A percentile compares a stretch with the other conserved stretches of the same genome.
Evolutionary conservation across 2,888 invertebrate genomes (phyloP).

Genomic region (Eupithecia inturbata): DNA sequence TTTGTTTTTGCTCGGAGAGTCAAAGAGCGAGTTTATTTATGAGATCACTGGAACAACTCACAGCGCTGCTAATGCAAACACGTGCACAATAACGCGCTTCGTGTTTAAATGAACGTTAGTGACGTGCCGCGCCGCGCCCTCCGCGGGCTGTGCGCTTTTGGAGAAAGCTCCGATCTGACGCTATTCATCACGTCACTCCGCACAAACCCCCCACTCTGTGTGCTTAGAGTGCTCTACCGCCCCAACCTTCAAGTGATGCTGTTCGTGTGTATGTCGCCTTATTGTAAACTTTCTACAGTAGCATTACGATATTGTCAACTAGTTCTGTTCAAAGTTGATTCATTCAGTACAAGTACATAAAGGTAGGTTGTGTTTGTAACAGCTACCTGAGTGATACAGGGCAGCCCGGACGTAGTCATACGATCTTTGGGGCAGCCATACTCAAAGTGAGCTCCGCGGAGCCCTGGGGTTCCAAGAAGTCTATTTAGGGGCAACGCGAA

Average conservation of each 20-base stretch:
- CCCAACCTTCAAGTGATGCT: neutral
- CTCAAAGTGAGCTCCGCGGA: too few species aligned
- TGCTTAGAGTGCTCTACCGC: neutral
- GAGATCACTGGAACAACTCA: constrained; percentile 20
- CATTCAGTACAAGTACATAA: too few species aligned
- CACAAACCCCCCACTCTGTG: neutral
- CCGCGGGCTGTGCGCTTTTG: neutral
- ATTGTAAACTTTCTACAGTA: too few species aligned
- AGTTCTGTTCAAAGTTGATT: too few species aligned
- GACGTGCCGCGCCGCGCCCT: neutral
- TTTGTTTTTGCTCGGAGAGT: neutral
- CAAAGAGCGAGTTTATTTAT: constrained; percentile 21
- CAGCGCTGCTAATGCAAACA: constrained; percentile 42
- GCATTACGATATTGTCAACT: too few species aligned
- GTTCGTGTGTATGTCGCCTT: neutral
- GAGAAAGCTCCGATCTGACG: neutral
- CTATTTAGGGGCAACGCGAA: too few species aligned
- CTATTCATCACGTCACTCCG: neutral
- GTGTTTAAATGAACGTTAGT: constrained; percentile 44
- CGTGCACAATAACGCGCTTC: constrained; percentile 54
- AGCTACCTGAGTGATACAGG: too few species aligned
- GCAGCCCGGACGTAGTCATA: too few species aligned
- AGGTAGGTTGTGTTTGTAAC: too few species aligned
- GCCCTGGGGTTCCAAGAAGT: too few species aligned
- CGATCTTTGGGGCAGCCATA: too few species aligned